phyloP scores from a whole-genome alignment of 1,140 invertebrate genomes.

The Brevipalpus yothersi region DNA sequence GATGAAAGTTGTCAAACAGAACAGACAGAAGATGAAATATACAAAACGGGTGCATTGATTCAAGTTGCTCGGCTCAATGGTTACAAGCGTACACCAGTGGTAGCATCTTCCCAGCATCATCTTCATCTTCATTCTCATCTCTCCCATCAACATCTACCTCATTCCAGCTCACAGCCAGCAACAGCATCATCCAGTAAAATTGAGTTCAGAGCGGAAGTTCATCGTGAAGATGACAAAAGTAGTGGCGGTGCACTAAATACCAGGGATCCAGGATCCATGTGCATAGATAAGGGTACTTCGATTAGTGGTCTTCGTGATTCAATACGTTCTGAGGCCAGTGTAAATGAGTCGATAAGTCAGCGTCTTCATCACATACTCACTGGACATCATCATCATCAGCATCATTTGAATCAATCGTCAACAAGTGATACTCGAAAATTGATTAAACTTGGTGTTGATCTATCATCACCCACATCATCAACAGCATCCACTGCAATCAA shows the following conservation, averaged over 20 bases:
- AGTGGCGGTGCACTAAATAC: too few species aligned
- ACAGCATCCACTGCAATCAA: too few species aligned
- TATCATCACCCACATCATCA: too few species aligned
- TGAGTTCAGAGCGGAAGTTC: conserved; percentile 1
- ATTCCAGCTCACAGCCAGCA: too few species aligned
- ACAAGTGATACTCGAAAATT: too few species aligned
- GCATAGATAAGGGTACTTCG: not conserved
- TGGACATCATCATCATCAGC: not conserved
- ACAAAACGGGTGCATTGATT: conserved; percentile 1
- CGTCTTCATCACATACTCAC: not conserved
- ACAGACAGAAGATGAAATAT: not conserved
- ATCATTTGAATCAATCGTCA: too few species aligned
- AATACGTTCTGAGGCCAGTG: not conserved
- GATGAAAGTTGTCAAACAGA: conserved; percentile 13
- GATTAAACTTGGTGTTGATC: too few species aligned
- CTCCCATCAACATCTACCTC: not conserved
- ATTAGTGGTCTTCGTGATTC: too few species aligned
- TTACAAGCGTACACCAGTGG: not conserved
- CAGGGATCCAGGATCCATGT: not conserved
- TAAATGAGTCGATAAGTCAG: not conserved
- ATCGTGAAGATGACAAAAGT: not conserved
- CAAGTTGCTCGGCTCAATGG: not conserved
- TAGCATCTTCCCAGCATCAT: not conserved
- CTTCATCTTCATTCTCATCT: not conserved
- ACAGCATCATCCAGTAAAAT: not conserved